Conservation (phyloP, 2,797 vertebrate species). For the Megalops cyprinoides region DNA sequence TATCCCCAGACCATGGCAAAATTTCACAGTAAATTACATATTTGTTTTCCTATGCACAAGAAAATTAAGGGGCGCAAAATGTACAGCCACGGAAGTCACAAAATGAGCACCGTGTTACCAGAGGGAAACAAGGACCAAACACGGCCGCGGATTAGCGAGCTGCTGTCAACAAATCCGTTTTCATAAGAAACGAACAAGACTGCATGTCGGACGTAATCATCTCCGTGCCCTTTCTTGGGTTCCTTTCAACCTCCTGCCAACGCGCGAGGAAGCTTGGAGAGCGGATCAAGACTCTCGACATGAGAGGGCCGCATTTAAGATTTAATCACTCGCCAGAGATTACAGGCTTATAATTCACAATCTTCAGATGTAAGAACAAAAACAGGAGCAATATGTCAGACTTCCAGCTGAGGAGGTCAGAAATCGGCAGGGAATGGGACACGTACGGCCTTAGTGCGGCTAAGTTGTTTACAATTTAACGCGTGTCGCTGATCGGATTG, state of each 20-base stretch:
- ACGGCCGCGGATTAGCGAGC: conserved; percentile 69
- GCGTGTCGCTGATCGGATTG: conserved; percentile 61
- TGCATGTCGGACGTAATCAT: conserved; percentile 63
- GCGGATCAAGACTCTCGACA: conserved; percentile 8
- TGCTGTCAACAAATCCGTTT: conserved; percentile 52
- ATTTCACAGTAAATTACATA: conserved; percentile 51
- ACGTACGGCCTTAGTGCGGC: conserved; percentile 46
- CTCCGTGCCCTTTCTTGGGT: conserved; percentile 25
- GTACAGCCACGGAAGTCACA: conserved; percentile 65
- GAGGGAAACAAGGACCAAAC: conserved; percentile 62
- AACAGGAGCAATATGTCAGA: conserved; percentile 60
- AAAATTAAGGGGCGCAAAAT: conserved; percentile 62
- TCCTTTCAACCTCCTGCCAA: background rate
- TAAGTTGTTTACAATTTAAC: conserved; percentile 53
- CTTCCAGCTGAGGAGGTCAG: background rate
- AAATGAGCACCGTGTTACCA: conserved; percentile 75
- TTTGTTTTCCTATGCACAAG: background rate
- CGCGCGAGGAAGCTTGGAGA: background rate
- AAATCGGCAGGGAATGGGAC: conserved; percentile 49
- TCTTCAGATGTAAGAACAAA: conserved; percentile 63
- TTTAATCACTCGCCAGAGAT: conserved; percentile 68
- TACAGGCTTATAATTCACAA: conserved; percentile 66
- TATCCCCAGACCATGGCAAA: conserved; percentile 41
- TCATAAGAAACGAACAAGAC: conserved; percentile 59
- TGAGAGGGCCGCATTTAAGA: conserved; percentile 37